Percentiles rank a stretch among this genome's conserved stretches.
phyloP scores from a whole-genome alignment of 2,888 invertebrate genomes.

The Himalopsyche kuldschensis region DNA sequence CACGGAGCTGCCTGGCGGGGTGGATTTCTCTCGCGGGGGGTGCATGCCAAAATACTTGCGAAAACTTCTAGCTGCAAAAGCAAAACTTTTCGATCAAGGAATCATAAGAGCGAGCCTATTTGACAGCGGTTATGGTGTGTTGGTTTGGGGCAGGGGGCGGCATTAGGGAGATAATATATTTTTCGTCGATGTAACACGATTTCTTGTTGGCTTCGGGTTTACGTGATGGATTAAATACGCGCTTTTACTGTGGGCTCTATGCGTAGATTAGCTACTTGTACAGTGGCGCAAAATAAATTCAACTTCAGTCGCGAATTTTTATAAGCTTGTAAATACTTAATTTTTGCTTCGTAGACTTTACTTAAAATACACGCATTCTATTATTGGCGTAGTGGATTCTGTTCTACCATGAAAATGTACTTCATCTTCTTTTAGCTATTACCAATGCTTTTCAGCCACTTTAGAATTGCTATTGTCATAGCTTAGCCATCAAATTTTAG shows the following conservation, averaged over 20 bases:
- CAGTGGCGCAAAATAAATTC: not conserved
- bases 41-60: constrained; percentile 26
- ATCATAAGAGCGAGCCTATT: constrained; percentile 38
- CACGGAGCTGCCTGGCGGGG: not conserved
- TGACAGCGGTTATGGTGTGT: constrained; percentile 36
- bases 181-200: constrained; percentile 65
- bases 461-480: too few species aligned
- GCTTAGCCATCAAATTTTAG: too few species aligned
- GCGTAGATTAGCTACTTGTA: constrained; percentile 13
- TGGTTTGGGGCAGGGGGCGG: constrained; percentile 27
- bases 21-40: not conserved
- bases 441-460: too few species aligned
- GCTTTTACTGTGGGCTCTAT: not conserved
- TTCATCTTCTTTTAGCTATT: too few species aligned
- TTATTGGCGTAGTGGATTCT: too few species aligned
- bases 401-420: too few species aligned
- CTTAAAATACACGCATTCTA: too few species aligned
- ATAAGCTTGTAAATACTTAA: not conserved
- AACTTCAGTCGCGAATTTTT: not conserved
- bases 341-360: too few species aligned
- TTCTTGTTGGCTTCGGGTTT: constrained; percentile 59
- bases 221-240: constrained; percentile 62
- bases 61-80: constrained; percentile 32
- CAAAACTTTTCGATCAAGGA: constrained; percentile 38
- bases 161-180: constrained; percentile 53